A percentile compares a stretch with the other conserved stretches of the same genome.
Evolutionary conservation across 2,797 vertebrate genomes (phyloP).

Genomic region (Merluccius polli): DNA sequence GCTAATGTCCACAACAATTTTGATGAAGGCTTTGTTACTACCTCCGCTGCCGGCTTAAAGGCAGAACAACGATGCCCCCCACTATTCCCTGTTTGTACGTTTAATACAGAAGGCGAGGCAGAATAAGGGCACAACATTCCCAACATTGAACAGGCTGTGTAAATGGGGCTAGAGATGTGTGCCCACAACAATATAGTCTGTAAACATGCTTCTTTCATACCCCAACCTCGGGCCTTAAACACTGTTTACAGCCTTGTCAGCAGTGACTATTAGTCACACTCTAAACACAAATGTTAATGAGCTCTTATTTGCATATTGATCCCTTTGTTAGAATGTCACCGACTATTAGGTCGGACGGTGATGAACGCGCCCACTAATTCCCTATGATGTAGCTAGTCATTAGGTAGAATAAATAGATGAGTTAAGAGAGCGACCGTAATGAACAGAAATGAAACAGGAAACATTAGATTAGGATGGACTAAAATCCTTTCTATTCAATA

Average conservation of each 20-base stretch:
- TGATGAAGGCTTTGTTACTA: too few species aligned
- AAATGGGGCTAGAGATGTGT: too few species aligned
- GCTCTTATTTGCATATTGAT: constrained; percentile 99
- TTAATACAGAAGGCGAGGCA: too few species aligned
- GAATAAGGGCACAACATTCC: too few species aligned
- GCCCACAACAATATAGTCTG: constrained; percentile 77
- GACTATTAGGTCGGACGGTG: constrained; percentile 99
- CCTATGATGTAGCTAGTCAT: constrained; percentile 99
- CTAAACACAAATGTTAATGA: constrained; percentile 99
- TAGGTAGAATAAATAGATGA: constrained; percentile 99
- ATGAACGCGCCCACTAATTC: constrained; percentile 98
- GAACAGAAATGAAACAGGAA: constrained; percentile 38
- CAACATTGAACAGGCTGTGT: too few species aligned
- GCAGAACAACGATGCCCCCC: too few species aligned
- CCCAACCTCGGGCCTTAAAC: constrained; percentile 93
- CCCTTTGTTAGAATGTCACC: constrained; percentile 99
- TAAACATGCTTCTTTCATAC: constrained; percentile 70
- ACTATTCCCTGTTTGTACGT: too few species aligned
- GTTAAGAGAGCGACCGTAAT: constrained; percentile 91
- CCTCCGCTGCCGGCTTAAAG: too few species aligned
- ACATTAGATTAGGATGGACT: constrained; percentile 48
- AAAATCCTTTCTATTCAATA: constrained; percentile 5
- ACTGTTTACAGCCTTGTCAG: constrained; percentile 95
- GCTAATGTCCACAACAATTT: too few species aligned
- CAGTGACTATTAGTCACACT: constrained; percentile 98